These are phyloP conservation scores for Cordylochernes scorpioides DNA, from an alignment of 2,888 invertebrate species.

Conservation along the genomic window DNA sequence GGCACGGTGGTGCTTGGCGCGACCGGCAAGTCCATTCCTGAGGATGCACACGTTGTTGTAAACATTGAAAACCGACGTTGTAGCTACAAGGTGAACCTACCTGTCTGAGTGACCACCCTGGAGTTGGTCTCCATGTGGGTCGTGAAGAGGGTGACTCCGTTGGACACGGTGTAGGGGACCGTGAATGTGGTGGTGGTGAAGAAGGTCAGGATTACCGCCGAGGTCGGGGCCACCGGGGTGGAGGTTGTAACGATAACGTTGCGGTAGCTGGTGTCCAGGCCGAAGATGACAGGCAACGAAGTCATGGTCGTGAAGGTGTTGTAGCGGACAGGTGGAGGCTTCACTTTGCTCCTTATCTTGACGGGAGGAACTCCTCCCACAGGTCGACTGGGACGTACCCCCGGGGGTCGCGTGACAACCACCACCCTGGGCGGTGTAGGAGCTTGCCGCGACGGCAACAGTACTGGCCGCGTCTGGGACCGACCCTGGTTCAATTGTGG, in stretches of 20 bases:
- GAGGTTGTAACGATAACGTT: background rate
- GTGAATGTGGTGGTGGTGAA: constrained; percentile 16
- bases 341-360: constrained; percentile 7
- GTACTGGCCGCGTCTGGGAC: constrained; percentile 6
- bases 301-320: constrained; percentile 10
- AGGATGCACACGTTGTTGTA: too few relatives aligned
- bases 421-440: constrained; percentile 9
- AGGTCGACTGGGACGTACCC: constrained; percentile 4
- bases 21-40: too few relatives aligned
- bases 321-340: constrained; percentile 6
- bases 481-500: constrained; percentile 4
- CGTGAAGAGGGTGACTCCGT: constrained; percentile 44
- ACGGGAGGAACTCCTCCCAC: too few relatives aligned
- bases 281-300: constrained; percentile 12
- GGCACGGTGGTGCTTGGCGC: too few relatives aligned
- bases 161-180: constrained; percentile 27
- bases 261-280: background rate
- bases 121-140: constrained; percentile 69
- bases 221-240: constrained; percentile 3
- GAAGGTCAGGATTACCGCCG: constrained; percentile 11
- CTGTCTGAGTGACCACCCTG: constrained; percentile 33
- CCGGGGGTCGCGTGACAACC: constrained; percentile 10
- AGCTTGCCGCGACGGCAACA: constrained; percentile 4
- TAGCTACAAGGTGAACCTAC: constrained; percentile 2
- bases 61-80: background rate